These are phyloP conservation scores for Trachelus tabidus DNA, from an alignment of 2,888 invertebrate genomes.

Conservation along the genomic window DNA sequence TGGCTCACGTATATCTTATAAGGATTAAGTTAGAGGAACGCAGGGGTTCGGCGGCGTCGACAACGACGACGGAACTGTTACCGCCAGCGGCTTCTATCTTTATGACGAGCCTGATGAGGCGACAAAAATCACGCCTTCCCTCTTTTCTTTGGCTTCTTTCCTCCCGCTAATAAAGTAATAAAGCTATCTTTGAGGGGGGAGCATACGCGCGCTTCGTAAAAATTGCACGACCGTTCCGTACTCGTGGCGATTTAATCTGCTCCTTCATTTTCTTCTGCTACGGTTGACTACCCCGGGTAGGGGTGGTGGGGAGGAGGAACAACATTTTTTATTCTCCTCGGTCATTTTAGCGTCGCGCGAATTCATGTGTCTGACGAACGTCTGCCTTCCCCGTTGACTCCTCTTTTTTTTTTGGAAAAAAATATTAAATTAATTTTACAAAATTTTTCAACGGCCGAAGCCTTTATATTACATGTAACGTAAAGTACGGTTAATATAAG, in stretches of 20 bases:
- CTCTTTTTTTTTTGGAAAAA: neutral
- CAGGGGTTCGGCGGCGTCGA: neutral
- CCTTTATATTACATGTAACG: too few relatives aligned
- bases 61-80: neutral
- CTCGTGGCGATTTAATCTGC: constrained; percentile 9
- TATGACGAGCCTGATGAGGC: constrained; percentile 14
- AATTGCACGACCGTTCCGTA: constrained; percentile 4
- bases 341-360: neutral
- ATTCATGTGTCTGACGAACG: neutral
- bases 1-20: constrained; percentile 40
- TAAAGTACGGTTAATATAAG: too few relatives aligned
- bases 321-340: neutral
- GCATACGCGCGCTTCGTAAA: neutral
- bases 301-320: too few relatives aligned
- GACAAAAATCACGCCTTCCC: constrained; percentile 16
- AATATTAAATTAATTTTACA: neutral
- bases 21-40: constrained; percentile 38
- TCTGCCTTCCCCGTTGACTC: neutral
- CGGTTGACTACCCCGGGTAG: too few relatives aligned
- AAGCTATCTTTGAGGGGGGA: neutral
- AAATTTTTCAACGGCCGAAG: too few relatives aligned
- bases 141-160: constrained; percentile 5
- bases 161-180: constrained; percentile 14
- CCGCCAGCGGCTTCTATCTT: neutral
- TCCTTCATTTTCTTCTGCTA: neutral